Evolutionary conservation across 2,113 vertebrate species (phyloP).

Genomic region (Etheostoma spectabile): DNA sequence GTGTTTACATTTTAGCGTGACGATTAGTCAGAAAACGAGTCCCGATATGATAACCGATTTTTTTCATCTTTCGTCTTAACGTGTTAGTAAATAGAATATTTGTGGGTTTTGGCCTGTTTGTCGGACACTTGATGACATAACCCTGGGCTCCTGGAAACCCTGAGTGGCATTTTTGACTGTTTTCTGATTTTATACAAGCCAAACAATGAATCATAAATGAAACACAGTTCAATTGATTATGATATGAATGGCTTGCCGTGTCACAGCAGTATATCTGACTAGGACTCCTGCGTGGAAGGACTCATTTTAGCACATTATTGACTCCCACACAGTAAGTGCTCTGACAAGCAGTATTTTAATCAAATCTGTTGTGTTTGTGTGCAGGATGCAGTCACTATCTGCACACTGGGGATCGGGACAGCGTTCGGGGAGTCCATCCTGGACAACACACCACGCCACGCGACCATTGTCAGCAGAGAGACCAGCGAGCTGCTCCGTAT

Average conservation of each 20-base stretch:
- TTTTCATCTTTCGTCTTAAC: too few relatives aligned
- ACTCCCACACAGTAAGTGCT: background rate
- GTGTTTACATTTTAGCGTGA: too few relatives aligned
- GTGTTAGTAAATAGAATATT: too few relatives aligned
- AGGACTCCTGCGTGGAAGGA: background rate
- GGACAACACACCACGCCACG: slow-evolving; percentile 98
- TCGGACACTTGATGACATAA: too few relatives aligned
- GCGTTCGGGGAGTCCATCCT: slow-evolving; percentile 98
- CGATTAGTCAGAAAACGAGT: background rate
- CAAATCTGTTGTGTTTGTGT: slow-evolving; percentile 31
- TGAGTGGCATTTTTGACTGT: background rate
- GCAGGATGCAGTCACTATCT: slow-evolving; percentile 98
- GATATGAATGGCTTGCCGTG: background rate
- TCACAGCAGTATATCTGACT: background rate
- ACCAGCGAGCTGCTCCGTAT: slow-evolving; percentile 95
- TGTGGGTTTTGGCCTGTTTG: background rate
- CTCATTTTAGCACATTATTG: background rate
- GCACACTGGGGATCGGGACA: slow-evolving; percentile 95
- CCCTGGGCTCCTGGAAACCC: background rate
- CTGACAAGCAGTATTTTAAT: background rate
- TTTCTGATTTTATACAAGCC: background rate
- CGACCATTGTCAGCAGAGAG: slow-evolving; percentile 96
- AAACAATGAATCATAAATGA: background rate
- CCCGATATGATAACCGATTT: background rate
- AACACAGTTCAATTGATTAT: background rate